Conservation (phyloP, 2,113 vertebrate genomes). For the Gymnarchus niloticus region DNA sequence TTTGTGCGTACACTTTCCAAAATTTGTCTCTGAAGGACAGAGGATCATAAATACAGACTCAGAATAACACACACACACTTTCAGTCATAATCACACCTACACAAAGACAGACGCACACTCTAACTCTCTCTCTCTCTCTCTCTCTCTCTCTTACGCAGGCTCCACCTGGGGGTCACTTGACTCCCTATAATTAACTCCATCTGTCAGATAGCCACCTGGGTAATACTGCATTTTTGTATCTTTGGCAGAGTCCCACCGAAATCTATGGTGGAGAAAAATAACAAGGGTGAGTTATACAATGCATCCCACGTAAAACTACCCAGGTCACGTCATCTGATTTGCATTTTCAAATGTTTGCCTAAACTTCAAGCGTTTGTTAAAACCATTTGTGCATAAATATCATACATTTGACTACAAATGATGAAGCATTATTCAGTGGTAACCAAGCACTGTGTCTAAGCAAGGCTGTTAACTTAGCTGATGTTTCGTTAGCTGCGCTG, state of each 20-base stretch:
- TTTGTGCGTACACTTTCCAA: background rate
- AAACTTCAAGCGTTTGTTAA: no score
- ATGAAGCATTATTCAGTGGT: background rate
- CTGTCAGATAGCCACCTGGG: background rate
- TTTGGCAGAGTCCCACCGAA: background rate
- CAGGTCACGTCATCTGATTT: background rate
- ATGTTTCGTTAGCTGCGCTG: background rate
- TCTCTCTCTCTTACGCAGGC: no score
- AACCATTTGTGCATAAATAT: no score
- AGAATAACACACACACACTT: no score
- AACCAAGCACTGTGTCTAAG: background rate
- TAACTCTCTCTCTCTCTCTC: no score
- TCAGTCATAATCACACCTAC: background rate
- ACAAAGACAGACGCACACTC: background rate
- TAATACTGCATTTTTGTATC: background rate
- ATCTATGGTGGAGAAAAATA: background rate
- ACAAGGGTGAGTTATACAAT: background rate
- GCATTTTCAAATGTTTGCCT: background rate
- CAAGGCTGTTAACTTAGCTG: background rate
- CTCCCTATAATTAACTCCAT: background rate
- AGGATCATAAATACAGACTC: background rate
- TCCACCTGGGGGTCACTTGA: background rate
- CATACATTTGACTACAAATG: no score
- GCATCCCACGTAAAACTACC: background rate
- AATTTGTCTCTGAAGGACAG: background rate